Evolutionary conservation across 2,797 vertebrate species (phyloP).

Genomic region (Cuniculus paca): DNA sequence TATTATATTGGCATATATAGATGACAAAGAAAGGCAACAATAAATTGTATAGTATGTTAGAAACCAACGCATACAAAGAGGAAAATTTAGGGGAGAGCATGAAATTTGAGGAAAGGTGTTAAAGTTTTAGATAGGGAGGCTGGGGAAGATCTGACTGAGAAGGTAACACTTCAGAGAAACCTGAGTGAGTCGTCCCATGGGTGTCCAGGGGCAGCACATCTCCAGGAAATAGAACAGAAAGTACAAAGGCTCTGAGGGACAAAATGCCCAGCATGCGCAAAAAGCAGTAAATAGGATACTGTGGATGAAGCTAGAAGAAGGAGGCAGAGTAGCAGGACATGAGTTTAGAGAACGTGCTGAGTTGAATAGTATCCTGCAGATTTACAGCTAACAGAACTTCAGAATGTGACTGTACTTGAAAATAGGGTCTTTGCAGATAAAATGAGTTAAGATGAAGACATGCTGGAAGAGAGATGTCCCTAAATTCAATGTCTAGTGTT

Average conservation of each 20-base stretch:
- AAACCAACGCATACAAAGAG: neutral
- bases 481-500: neutral
- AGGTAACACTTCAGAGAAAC: neutral
- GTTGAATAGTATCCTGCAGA: neutral
- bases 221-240: neutral
- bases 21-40: neutral
- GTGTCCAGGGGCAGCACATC: neutral
- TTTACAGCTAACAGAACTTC: neutral
- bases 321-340: neutral
- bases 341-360: neutral
- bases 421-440: neutral
- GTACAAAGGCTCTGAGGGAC: neutral
- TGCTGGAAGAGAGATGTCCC: neutral
- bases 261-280: neutral
- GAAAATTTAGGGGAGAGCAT: neutral
- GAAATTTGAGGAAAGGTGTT: neutral
- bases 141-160: neutral
- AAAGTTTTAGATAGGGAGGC: neutral
- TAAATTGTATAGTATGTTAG: neutral
- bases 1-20: neutral
- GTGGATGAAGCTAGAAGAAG: neutral
- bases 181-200: neutral
- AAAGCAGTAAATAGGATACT: neutral
- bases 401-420: neutral
- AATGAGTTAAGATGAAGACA: neutral